Percentiles rank a stretch among this genome's conserved stretches.
These are phyloP conservation scores for Antitype chi DNA, from an alignment of 2,888 invertebrate genomes.

Conservation along the genomic window DNA sequence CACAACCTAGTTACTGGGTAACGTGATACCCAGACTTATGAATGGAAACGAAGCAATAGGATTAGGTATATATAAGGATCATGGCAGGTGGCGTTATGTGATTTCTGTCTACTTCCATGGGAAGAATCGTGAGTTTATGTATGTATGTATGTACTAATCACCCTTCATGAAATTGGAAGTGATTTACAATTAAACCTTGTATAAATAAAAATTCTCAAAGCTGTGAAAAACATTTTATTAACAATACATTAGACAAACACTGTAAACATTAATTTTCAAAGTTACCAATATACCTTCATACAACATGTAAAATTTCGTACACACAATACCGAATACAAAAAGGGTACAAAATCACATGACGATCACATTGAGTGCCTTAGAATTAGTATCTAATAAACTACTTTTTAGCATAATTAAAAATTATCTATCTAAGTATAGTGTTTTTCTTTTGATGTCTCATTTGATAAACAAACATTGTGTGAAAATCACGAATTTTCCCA, in stretches of 20 bases:
- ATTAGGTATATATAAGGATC: background rate
- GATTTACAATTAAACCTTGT: background rate
- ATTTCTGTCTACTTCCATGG: background rate
- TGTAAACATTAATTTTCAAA: conserved; percentile 28
- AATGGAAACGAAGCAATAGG: background rate
- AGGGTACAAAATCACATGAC: conserved; percentile 39
- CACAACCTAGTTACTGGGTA: too few species aligned
- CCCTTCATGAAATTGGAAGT: too few species aligned
- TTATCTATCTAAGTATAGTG: too few species aligned
- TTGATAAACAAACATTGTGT: conserved; percentile 11
- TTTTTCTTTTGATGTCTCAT: conserved; percentile 16
- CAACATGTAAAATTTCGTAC: conserved; percentile 45
- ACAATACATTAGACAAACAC: conserved; percentile 42
- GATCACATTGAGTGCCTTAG: conserved; percentile 43
- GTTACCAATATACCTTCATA: conserved; percentile 8
- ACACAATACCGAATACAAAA: conserved; percentile 25
- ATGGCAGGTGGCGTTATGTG: background rate
- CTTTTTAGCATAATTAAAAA: conserved; percentile 19
- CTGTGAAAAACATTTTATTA: conserved; percentile 57
- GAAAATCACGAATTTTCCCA: background rate
- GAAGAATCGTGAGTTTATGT: too few species aligned
- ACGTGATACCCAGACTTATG: too few species aligned
- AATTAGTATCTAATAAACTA: conserved; percentile 16
- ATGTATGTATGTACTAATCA: background rate
- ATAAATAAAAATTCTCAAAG: conserved; percentile 3